Conservation (phyloP, 2,888 invertebrate species). For the Apamea sordens region DNA sequence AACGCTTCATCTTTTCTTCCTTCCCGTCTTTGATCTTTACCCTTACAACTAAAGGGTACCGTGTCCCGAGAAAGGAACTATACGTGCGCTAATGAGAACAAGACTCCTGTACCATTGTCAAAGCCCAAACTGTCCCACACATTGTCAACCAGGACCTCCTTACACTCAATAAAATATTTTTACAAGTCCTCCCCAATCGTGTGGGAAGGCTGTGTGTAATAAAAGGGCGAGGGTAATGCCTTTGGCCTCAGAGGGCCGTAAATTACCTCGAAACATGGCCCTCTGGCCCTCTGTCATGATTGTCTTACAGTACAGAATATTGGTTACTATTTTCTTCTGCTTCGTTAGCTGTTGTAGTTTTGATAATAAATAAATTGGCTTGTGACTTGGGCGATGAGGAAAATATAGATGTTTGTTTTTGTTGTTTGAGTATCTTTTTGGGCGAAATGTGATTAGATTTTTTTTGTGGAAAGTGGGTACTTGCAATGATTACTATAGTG, state of each 20-base stretch:
- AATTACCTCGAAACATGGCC: conserved; percentile 73
- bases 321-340: conserved; percentile 62
- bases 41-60: not conserved
- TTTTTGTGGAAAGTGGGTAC: not conserved
- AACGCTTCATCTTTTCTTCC: not conserved
- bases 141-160: conserved; percentile 46
- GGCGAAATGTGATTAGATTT: not conserved
- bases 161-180: conserved; percentile 74
- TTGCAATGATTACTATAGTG: not conserved
- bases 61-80: conserved; percentile 8
- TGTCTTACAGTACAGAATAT: conserved; percentile 67
- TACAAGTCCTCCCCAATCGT: conserved; percentile 71
- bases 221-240: conserved; percentile 68
- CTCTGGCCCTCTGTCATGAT: conserved; percentile 75
- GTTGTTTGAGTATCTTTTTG: not conserved
- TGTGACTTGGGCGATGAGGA: conserved; percentile 5
- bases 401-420: conserved; percentile 10
- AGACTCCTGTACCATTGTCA: not conserved
- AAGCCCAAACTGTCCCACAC: conserved; percentile 35
- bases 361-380: conserved; percentile 57
- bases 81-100: conserved; percentile 18
- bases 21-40: not conserved
- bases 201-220: conserved; percentile 65
- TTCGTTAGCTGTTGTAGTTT: conserved; percentile 62
- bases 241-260: conserved; percentile 70